These are phyloP conservation scores for Drosophila watanabei DNA, from an alignment of 1,140 invertebrate species.

Conservation along the genomic window DNA sequence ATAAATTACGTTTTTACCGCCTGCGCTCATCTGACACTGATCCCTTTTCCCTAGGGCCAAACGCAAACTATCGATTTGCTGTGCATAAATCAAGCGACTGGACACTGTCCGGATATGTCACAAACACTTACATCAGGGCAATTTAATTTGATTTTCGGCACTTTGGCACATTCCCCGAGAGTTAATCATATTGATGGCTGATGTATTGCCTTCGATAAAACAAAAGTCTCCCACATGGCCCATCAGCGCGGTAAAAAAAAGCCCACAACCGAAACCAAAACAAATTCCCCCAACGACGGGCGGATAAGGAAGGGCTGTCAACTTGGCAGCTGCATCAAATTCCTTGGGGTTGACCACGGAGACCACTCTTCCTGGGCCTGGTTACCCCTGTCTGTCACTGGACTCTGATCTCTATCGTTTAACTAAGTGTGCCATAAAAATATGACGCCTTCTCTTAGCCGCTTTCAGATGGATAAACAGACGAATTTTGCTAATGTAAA, in stretches of 20 bases:
- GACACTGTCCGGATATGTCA: conserved; percentile 69
- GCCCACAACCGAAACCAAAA: conserved; percentile 19
- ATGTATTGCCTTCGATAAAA: conserved; percentile 78
- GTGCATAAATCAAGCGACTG: conserved; percentile 70
- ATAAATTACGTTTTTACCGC: conserved; percentile 54
- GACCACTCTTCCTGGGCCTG: conserved; percentile 4
- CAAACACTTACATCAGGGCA: conserved; percentile 77
- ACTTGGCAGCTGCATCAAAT: conserved; percentile 37
- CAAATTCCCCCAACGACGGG: conserved; percentile 43
- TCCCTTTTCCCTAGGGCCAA: conserved; percentile 74
- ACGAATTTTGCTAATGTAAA: no score
- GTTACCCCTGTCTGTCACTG: conserved; percentile 15
- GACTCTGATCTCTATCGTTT: conserved; percentile 53
- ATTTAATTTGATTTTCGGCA: conserved; percentile 85
- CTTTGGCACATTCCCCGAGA: conserved; percentile 67
- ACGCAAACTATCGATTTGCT: conserved; percentile 77
- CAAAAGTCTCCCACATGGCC: conserved; percentile 64
- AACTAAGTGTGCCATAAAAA: conserved; percentile 74
- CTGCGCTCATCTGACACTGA: conserved; percentile 66
- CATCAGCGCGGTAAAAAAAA: conserved; percentile 61
- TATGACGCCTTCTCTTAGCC: conserved; percentile 14
- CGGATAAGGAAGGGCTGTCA: conserved; percentile 59
- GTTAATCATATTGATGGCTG: conserved; percentile 81
- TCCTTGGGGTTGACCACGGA: conserved; percentile 49
- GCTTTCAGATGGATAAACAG: not conserved